A percentile compares a stretch with the other conserved stretches of the same genome.
These are phyloP conservation scores for Charadrius vociferus DNA, from an alignment of 2,113 vertebrate species.

Conservation along the genomic window DNA sequence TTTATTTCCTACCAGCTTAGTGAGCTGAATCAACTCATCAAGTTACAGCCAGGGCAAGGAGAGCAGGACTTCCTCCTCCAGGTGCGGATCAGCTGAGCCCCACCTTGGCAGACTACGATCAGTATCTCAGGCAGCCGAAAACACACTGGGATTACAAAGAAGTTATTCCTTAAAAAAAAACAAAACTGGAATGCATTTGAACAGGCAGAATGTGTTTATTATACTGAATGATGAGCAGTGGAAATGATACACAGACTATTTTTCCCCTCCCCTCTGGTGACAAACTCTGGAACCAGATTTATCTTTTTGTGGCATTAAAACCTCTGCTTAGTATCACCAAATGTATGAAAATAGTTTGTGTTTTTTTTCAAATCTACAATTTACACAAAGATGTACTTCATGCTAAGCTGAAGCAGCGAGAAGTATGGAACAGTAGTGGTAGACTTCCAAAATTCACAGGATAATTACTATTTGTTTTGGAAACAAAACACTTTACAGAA, in stretches of 20 bases:
- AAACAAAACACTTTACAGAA: not conserved
- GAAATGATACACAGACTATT: not conserved
- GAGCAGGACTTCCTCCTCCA: not conserved
- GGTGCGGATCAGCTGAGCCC: not conserved
- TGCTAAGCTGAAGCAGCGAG: not conserved
- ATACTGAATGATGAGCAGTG: not conserved
- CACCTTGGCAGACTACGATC: not conserved
- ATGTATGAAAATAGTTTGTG: not conserved
- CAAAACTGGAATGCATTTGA: not conserved
- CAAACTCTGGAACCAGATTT: not conserved
- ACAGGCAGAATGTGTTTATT: not conserved
- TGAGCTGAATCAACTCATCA: not conserved
- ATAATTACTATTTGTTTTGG: slow-evolving; percentile 4
- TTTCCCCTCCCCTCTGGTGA: rapidly evolving
- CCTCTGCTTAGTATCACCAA: not conserved
- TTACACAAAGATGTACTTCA: not conserved
- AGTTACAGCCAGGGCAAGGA: not conserved
- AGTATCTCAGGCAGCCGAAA: not conserved
- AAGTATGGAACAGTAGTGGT: not conserved
- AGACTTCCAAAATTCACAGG: not conserved
- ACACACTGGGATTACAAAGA: not conserved
- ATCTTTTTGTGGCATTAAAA: not conserved
- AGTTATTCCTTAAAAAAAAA: not conserved
- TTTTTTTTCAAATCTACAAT: not conserved
- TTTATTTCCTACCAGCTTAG: not conserved